Evolutionary conservation across 1,140 invertebrate species (phyloP).

Genomic region (Sycophila sp.): DNA sequence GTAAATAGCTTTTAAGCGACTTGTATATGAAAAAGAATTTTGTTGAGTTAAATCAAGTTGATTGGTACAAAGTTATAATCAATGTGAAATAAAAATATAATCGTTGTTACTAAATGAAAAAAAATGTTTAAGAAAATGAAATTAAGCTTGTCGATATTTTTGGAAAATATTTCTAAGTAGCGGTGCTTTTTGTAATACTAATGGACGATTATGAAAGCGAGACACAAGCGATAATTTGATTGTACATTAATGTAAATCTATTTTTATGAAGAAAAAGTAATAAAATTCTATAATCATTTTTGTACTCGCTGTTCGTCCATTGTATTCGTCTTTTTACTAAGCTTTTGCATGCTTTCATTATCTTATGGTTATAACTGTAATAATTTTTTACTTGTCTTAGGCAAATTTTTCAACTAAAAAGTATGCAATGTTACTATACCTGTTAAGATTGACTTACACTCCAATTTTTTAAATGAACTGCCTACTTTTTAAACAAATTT

Average conservation of each 20-base stretch:
- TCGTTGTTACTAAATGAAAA: too few species aligned
- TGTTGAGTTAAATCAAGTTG: too few species aligned
- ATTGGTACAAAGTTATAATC: background rate
- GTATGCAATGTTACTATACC: too few species aligned
- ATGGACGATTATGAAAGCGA: slow-evolving; percentile 31
- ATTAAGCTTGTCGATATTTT: slow-evolving; percentile 20
- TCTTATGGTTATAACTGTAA: too few species aligned
- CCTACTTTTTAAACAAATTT: too few species aligned
- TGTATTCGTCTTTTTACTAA: slow-evolving; percentile 31
- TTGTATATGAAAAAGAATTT: too few species aligned
- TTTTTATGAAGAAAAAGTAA: slow-evolving; percentile 21
- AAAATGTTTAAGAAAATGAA: background rate
- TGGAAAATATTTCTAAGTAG: background rate
- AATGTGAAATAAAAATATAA: too few species aligned
- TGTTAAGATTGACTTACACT: too few species aligned
- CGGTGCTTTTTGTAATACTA: slow-evolving; percentile 28
- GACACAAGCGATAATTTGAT: slow-evolving; percentile 30
- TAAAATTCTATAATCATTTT: slow-evolving; percentile 33
- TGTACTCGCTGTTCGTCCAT: slow-evolving; percentile 42
- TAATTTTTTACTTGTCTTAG: too few species aligned
- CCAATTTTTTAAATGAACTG: too few species aligned
- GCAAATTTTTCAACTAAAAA: too few species aligned
- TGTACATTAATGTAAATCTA: slow-evolving; percentile 16
- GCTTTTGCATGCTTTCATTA: slow-evolving; percentile 24
- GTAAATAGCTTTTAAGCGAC: too few species aligned